Evolutionary conservation across 1,140 invertebrate genomes (phyloP), one percentile per base, ranked within the genome.

Genomic region (Belonocnema kinseyi): DNA sequence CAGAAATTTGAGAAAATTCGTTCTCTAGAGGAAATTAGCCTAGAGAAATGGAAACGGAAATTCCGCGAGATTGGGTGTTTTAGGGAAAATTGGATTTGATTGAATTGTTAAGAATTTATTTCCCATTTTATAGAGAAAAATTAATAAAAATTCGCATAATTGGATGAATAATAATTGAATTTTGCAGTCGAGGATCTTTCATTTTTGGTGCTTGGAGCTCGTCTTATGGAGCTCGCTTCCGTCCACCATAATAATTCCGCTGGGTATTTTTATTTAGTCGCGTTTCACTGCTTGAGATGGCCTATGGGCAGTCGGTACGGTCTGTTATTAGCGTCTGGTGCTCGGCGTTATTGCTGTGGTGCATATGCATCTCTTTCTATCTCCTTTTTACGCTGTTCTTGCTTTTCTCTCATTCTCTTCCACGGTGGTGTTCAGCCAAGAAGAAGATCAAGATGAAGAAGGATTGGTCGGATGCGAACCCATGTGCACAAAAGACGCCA

Each of bases 251-350:
- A 92, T 91, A 91, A 91, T 91, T 90, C 86, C 87, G 82, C 84
- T 79, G 75, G 84, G 79, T 82, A 88, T 90, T 91, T 90, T 91
- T 91, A 87, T 90, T 91, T 92, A 78, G 84, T 88, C 87, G 88
- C 87, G 86, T 91, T 91, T 89, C 86, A 90, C 90, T 91, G 90
- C 87, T 87, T 82, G 79, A 82, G 84, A 90, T 90, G 89, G 91
- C 91, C 91, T 91, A 91, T 92, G 91, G 91, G 87, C 89, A 89
- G 87, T 85, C 85, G 85, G 88, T 85, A 87, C 81, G 88, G 87
- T 91, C 90, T 92, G 91, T 92, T 92, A 92, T 92, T 92, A 92
- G 89, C 90, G 90, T 92, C 91, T 89, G 89, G 87, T 90, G 88
- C 89, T 91, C 87, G 84, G 79, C 90, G 88, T 92, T 92, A 92